Evolutionary conservation across 2,113 vertebrate genomes (phyloP).

Genomic region (Antechinus stuartii): DNA sequence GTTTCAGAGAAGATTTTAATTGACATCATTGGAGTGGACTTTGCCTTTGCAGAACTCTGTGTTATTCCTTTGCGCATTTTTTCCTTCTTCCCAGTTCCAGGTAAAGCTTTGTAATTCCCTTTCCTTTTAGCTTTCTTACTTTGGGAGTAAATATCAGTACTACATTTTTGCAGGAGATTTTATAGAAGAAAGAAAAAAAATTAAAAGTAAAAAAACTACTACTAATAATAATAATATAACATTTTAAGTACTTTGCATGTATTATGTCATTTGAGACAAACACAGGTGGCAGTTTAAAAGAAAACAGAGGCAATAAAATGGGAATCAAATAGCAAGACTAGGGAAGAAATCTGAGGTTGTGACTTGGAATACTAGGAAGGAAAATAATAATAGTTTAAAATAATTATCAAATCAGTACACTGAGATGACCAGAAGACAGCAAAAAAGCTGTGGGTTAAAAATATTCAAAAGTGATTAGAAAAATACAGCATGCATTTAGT

Average conservation of each 20-base stretch:
- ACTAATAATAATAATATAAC: neutral
- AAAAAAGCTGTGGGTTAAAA: neutral
- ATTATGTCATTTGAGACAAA: neutral
- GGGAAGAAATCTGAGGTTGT: neutral
- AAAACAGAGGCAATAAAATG: neutral
- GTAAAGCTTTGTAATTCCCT: constrained; percentile 78
- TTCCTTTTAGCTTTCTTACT: neutral
- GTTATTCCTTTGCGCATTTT: constrained; percentile 94
- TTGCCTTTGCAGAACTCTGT: constrained; percentile 94
- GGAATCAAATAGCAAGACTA: neutral
- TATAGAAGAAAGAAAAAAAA: neutral
- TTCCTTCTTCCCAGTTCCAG: constrained; percentile 98
- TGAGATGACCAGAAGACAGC: neutral
- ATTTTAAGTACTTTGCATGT: neutral
- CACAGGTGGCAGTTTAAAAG: neutral
- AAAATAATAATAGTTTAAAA: neutral
- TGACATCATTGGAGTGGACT: constrained; percentile 95
- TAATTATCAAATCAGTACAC: neutral
- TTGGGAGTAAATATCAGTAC: neutral
- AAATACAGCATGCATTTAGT: neutral
- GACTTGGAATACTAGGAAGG: neutral
- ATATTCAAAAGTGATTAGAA: neutral
- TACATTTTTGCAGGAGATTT: neutral
- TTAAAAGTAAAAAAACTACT: neutral
- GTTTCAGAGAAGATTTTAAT: constrained; percentile 96